Conservation (phyloP, 2,888 invertebrate species). For the Drosophila parthenogenetica region DNA sequence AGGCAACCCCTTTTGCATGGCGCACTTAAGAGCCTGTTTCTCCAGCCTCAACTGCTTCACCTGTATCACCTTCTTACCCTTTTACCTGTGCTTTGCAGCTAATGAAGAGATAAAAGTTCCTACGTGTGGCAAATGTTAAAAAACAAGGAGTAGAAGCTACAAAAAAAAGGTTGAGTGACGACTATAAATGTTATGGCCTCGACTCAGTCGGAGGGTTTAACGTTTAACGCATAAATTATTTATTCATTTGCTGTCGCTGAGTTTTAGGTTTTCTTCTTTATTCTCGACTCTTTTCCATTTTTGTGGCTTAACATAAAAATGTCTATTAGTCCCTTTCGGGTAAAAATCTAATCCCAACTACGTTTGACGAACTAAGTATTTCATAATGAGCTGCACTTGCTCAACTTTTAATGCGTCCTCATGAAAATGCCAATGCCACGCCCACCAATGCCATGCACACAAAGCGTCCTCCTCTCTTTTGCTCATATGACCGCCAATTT, state of each 20-base stretch:
- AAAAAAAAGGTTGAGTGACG: constrained; percentile 45
- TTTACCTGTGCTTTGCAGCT: constrained; percentile 32
- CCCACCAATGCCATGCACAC: constrained; percentile 2
- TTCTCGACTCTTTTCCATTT: not conserved
- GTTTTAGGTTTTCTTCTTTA: constrained; percentile 40
- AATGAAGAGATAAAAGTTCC: constrained; percentile 76
- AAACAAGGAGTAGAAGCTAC: not conserved
- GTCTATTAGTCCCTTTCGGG: constrained; percentile 27
- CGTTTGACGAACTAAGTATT: constrained; percentile 44
- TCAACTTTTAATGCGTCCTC: constrained; percentile 26
- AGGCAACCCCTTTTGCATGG: constrained; percentile 38
- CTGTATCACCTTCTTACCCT: constrained; percentile 3
- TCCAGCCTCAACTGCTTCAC: not conserved
- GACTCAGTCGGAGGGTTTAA: constrained; percentile 30
- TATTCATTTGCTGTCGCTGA: constrained; percentile 75
- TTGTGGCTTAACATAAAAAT: constrained; percentile 64
- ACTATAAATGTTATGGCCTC: constrained; percentile 46
- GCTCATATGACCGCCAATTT: constrained; percentile 35
- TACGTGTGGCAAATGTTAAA: constrained; percentile 76
- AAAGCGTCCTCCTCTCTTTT: not conserved
- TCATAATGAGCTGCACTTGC: constrained; percentile 62
- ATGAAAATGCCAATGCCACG: constrained; percentile 30
- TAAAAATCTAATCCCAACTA: constrained; percentile 5
- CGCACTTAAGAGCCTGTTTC: not conserved
- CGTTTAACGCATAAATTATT: constrained; percentile 72